Evolutionary conservation across 2,888 invertebrate species (phyloP).

Genomic region (Drosophila mimetica): DNA sequence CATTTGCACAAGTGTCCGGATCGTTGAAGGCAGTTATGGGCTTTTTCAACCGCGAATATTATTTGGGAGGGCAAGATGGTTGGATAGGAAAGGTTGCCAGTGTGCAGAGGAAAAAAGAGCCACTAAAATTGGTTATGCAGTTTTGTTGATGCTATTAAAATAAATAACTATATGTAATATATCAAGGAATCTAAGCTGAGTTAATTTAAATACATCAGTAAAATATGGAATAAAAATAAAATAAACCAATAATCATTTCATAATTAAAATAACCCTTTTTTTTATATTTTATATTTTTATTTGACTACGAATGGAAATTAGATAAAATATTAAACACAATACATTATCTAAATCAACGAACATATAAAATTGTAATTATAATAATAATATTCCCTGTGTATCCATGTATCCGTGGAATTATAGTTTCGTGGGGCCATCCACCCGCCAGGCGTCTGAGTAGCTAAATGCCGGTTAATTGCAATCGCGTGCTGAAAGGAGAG

Average conservation of each 20-base stretch:
- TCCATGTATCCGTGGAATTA: conserved; percentile 6
- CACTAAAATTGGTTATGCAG: neutral
- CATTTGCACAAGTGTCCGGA: conserved; percentile 70
- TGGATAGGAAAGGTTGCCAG: neutral
- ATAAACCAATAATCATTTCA: too few relatives aligned
- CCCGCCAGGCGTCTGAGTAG: conserved; percentile 6
- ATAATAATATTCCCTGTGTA: conserved; percentile 1
- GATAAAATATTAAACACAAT: too few relatives aligned
- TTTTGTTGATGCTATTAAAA: too few relatives aligned
- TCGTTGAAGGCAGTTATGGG: conserved; percentile 32
- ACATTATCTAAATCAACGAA: too few relatives aligned
- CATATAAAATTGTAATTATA: neutral
- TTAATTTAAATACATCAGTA: too few relatives aligned
- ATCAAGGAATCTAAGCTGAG: too few relatives aligned
- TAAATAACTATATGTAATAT: too few relatives aligned
- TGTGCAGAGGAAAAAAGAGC: neutral
- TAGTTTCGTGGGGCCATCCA: conserved; percentile 6
- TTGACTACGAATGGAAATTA: too few relatives aligned
- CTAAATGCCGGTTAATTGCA: conserved; percentile 45
- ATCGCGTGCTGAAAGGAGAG: conserved; percentile 31
- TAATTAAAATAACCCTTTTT: too few relatives aligned
- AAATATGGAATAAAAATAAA: too few relatives aligned
- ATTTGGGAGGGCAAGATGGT: conserved; percentile 8
- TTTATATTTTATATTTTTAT: too few relatives aligned
- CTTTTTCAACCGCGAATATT: conserved; percentile 28